phyloP scores from a whole-genome alignment of 2,113 vertebrate species.

The Heterocephalus glaber region DNA sequence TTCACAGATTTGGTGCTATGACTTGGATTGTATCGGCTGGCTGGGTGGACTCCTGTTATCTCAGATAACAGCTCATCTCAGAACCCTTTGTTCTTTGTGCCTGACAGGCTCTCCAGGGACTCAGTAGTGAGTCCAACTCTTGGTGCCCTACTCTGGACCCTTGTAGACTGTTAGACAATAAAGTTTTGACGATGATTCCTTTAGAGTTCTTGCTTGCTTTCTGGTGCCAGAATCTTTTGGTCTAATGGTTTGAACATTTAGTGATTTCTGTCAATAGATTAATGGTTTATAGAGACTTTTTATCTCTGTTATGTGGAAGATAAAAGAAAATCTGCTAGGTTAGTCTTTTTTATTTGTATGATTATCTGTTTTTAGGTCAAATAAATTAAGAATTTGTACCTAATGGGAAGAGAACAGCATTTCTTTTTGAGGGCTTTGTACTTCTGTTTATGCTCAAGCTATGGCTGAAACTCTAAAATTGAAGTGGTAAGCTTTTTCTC shows the following conservation, averaged over 20 bases:
- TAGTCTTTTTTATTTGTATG: neutral
- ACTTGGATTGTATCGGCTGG: neutral
- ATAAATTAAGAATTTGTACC: conserved; percentile 34
- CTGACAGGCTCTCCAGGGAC: neutral
- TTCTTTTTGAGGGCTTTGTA: neutral
- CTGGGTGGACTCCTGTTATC: neutral
- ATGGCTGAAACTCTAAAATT: conserved; percentile 29
- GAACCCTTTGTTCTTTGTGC: neutral
- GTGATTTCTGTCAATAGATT: neutral
- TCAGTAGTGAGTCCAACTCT: neutral
- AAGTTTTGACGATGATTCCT: neutral
- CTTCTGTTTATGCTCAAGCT: neutral
- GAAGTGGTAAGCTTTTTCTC: neutral
- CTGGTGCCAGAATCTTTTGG: neutral
- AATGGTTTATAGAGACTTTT: conserved; percentile 1
- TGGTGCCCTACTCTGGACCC: neutral
- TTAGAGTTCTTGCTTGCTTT: neutral
- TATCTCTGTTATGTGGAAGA: neutral
- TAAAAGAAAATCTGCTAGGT: neutral
- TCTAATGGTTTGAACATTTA: neutral
- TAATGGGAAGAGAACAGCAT: neutral
- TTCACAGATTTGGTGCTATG: neutral
- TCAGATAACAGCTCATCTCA: neutral
- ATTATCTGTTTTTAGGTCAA: conserved; percentile 16
- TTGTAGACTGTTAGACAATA: neutral